phyloP scores from a whole-genome alignment of 2,113 vertebrate genomes.

The Daboia siamensis region DNA sequence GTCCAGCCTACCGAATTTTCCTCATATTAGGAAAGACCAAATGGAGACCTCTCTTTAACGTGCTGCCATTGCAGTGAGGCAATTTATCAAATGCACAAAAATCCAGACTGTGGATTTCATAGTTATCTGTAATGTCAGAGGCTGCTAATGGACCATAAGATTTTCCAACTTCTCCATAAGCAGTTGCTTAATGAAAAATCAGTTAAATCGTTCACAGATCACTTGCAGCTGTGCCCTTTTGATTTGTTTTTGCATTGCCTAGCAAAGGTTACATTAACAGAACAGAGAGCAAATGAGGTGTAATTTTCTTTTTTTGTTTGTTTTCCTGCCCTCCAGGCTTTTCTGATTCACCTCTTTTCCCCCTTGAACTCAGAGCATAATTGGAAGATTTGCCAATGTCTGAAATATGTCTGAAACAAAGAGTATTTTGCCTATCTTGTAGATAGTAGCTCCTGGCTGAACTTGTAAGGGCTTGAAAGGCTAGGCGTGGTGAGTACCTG shows the following conservation, averaged over 20 bases:
- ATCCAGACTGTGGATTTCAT: slow-evolving; percentile 63
- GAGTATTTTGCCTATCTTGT: neutral
- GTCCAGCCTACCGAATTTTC: neutral
- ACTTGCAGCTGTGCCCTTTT: slow-evolving; percentile 55
- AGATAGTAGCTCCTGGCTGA: neutral
- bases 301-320: neutral
- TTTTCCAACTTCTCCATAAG: slow-evolving; percentile 72
- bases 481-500: neutral
- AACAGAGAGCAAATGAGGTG: neutral
- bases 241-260: slow-evolving; percentile 44
- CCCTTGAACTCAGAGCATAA: neutral
- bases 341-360: neutral
- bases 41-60: slow-evolving; percentile 5
- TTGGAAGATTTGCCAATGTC: neutral
- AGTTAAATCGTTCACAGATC: slow-evolving; percentile 69
- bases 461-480: neutral
- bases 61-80: neutral
- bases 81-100: slow-evolving; percentile 65
- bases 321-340: neutral
- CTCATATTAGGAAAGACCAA: neutral
- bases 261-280: slow-evolving; percentile 62
- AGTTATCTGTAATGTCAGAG: slow-evolving; percentile 65
- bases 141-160: slow-evolving; percentile 73
- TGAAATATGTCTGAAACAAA: neutral
- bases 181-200: slow-evolving; percentile 73